Base-by-base conservation (phyloP, 2,888 invertebrate genomes). In the Sminthurinus aureus region DNA sequence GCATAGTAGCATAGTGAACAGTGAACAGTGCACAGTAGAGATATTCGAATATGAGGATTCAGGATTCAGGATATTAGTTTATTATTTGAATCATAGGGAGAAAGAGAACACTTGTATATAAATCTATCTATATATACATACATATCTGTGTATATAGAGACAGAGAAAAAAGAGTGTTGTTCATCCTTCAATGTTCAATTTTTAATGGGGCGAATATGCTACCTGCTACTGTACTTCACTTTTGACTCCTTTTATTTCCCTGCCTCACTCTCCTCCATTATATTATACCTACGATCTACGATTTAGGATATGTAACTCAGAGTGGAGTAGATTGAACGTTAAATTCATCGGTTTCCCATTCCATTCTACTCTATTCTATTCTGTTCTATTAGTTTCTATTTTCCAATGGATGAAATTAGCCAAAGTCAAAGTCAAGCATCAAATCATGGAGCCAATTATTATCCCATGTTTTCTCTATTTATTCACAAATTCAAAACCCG, bases 151-250 rank as follows among this genome's bases (percentile, higher is more conserved):
- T 69, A n/a, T 22, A 20, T 64, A 18, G 69, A n/a, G 3, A 12
- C 69, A 69, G n/a, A 69, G 69, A n/a, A 64, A 64, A 18, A n/a
- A n/a, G n/a, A 64, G 64, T n/a, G n/a, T 22, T 67, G 22, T n/a
- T 67, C 67, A 67, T 20, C n/a, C 22, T 20, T 20, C 67, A 71
- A 24, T 24, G 11, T 24, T 71, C 71, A 71, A 71, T 71, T 77
- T 77, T 77, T 58, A 77, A 77, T 77, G 58, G 58, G 24, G 18
- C 38, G 26, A 73, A 73, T 38, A 73, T 20, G 22, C 71, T 24
- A 22, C 71, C 24, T 24, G 22, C 18, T 20, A n/a, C 71, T 71
- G 18, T 18, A 24, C 18, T 24, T 24, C 18, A 18, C 26, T 73
- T 18, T 11, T 73, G 26, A 24, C 8, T 73, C 24, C 24, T 20